phyloP scores from a whole-genome alignment of 2,113 vertebrate genomes.

The Sturnus vulgaris region DNA sequence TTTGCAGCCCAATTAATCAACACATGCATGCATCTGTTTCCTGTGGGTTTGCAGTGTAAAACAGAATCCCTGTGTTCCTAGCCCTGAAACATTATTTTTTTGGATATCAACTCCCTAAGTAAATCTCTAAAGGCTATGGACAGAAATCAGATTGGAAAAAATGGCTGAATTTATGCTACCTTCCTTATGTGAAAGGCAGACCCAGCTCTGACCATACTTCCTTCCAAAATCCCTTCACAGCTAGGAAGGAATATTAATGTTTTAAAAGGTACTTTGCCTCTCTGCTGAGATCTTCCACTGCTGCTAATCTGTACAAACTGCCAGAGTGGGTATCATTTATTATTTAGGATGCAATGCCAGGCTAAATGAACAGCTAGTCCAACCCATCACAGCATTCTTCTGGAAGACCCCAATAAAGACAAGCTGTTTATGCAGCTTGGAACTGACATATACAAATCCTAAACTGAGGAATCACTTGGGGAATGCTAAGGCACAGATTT shows the following conservation, averaged over 20 bases:
- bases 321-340: conserved; percentile 14
- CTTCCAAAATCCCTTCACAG: neutral
- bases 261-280: conserved; percentile 24
- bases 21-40: neutral
- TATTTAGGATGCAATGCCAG: conserved; percentile 44
- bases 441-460: neutral
- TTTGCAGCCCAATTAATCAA: neutral
- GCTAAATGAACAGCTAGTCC: neutral
- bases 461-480: neutral
- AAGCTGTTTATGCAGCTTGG: neutral
- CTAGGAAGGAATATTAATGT: conserved; percentile 26
- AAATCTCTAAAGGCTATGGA: neutral
- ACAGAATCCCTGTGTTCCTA: neutral
- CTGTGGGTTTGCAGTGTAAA: neutral
- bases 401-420: neutral
- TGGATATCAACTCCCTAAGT: neutral
- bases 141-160: neutral
- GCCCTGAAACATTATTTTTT: neutral
- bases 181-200: neutral
- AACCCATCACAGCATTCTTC: neutral
- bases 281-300: neutral
- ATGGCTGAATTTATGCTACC: neutral
- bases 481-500: neutral
- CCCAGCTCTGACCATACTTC: neutral
- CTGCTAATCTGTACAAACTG: conserved; percentile 21